These are phyloP conservation scores for Euwallacea fornicatus DNA, from an alignment of 1,140 invertebrate genomes.

Conservation along the genomic window DNA sequence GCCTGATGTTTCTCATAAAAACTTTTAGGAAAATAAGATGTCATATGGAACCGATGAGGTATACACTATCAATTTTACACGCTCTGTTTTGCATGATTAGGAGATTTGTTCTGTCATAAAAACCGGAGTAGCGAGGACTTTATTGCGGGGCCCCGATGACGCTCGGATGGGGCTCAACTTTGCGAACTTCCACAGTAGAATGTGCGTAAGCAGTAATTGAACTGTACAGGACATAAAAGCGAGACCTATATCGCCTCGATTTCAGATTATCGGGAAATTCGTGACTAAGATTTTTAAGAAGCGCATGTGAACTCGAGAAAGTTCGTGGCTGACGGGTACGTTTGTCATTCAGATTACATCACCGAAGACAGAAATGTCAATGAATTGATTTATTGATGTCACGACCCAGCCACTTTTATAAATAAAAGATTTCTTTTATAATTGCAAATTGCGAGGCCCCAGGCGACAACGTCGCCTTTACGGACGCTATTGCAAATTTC, in stretches of 20 bases:
- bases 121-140: neutral
- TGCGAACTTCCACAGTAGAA: too few species aligned
- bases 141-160: neutral
- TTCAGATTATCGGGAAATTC: constrained; percentile 27
- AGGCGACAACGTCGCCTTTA: neutral
- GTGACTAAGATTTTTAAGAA: constrained; percentile 23
- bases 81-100: constrained; percentile 34
- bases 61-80: constrained; percentile 33
- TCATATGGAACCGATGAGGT: constrained; percentile 31
- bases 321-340: constrained; percentile 33
- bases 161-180: too few species aligned
- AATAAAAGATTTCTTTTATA: constrained; percentile 29
- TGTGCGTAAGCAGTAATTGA: constrained; percentile 1
- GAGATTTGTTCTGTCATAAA: constrained; percentile 25
- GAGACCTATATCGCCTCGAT: constrained; percentile 5
- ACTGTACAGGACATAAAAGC: constrained; percentile 7
- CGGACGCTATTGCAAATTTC: neutral
- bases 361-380: constrained; percentile 27
- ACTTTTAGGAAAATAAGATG: constrained; percentile 34
- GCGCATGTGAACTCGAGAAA: constrained; percentile 31
- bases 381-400: constrained; percentile 31
- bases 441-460: constrained; percentile 11
- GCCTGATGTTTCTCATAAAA: constrained; percentile 28
- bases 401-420: constrained; percentile 16
- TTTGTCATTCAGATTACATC: constrained; percentile 36